A percentile compares a stretch with the other conserved stretches of the same genome.
Conservation (phyloP, 1,140 invertebrate genomes). For the Chrysomallon squamiferum region DNA sequence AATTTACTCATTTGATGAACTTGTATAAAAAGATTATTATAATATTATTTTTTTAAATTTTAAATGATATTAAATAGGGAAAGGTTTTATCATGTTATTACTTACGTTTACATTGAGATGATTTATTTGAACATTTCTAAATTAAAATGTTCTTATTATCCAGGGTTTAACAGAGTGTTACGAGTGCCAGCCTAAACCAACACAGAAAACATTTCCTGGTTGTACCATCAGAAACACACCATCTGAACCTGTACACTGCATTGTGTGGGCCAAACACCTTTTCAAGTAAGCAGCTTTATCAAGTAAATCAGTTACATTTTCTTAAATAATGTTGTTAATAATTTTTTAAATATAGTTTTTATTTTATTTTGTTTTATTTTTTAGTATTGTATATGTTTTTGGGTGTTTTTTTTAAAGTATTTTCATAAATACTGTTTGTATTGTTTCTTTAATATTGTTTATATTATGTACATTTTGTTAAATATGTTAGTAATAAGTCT, state of each 20-base stretch:
- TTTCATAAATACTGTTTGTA: not conserved
- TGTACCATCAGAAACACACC: constrained; percentile 99
- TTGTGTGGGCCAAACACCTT: constrained; percentile 99
- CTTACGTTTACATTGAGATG: too few species aligned
- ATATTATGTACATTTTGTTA: too few species aligned
- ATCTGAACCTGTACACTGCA: constrained; percentile 99
- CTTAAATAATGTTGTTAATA: not conserved
- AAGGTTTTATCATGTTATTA: too few species aligned
- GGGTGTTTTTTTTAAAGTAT: not conserved
- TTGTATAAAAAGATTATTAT: too few species aligned
- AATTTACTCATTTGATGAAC: too few species aligned
- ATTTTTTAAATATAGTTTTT: too few species aligned
- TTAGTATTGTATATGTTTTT: not conserved
- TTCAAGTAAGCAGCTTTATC: constrained; percentile 90
- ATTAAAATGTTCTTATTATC: constrained; percentile 15
- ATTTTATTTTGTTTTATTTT: not conserved
- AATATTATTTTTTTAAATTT: too few species aligned
- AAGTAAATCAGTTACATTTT: too few species aligned
- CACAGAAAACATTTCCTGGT: constrained; percentile 92
- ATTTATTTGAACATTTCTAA: too few species aligned
- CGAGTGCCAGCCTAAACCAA: constrained; percentile 91
- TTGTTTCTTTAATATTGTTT: too few species aligned
- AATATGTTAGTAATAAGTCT: too few species aligned
- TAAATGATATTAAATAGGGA: too few species aligned
- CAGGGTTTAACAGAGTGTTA: constrained; percentile 93